These are phyloP conservation scores for Struthio camelus DNA, from an alignment of 2,113 vertebrate genomes.

Conservation along the genomic window DNA sequence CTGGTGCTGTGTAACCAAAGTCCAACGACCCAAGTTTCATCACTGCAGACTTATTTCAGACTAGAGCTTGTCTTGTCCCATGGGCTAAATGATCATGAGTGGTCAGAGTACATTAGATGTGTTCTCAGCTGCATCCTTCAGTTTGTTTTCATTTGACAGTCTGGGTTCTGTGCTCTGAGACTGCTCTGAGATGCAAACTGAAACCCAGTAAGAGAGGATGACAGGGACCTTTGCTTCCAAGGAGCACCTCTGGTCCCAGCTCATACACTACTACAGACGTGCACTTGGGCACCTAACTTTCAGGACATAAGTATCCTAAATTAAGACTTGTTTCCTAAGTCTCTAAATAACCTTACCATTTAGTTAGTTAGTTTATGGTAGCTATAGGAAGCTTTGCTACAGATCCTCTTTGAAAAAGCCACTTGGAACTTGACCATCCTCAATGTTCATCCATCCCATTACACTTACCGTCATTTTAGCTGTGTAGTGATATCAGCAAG, in stretches of 20 bases:
- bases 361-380: not conserved
- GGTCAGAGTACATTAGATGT: not conserved
- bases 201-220: not conserved
- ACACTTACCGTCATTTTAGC: not conserved
- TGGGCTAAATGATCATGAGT: not conserved
- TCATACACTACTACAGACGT: not conserved
- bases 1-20: not conserved
- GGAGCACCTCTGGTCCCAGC: not conserved
- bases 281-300: not conserved
- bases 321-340: not conserved
- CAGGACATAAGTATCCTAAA: not conserved
- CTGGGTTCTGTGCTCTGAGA: not conserved
- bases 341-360: not conserved
- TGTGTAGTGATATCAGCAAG: not conserved
- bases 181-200: not conserved
- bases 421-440: not conserved
- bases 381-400: not conserved
- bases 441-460: not conserved
- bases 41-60: not conserved
- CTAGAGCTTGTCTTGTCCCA: not conserved
- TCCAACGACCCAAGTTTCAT: not conserved
- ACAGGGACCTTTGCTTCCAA: not conserved
- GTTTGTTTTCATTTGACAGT: not conserved
- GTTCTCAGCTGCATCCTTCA: not conserved
- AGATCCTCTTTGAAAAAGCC: not conserved